Base-by-base conservation (phyloP, 2,797 vertebrate genomes). In the Odontamblyopus rebecca region DNA sequence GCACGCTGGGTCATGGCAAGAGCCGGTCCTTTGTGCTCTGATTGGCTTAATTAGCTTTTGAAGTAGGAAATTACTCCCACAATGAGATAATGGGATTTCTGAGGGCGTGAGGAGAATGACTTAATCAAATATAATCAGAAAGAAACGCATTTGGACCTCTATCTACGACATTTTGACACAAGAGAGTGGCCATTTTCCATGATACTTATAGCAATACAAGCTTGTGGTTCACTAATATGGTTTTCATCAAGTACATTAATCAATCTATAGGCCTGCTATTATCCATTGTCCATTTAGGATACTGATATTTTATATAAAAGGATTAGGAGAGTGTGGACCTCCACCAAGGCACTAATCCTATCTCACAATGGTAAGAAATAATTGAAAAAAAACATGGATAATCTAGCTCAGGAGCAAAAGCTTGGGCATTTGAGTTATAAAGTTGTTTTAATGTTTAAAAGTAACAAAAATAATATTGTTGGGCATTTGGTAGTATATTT, bases 31-130 rank as follows among this genome's bases (percentile, higher is more conserved):
- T 90, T 90, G 87, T 89, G 81, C 86, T 87, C 81, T 92, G 91
- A 92, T 92, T 92, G 89, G 76, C 78, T 89, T 92, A 92, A 93
- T 93, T 90, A 91, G 84, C 85, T 88, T 89, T 86, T 91, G 88
- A 90, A 93, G 92, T 89, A 89, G 89, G 80, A 92, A 92, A 92
- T 92, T 89, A 91, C 81, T 85, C 86, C 82, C 88, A 90, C 84
- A 89, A 76, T 82, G 83, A 91, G 85, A 90, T 86, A 70, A 83
- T 89, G 80, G 87, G 85, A 89, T 90, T 90, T 87, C 82, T 88
- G 82, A 86, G 86, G 82, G 88, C 84, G 87, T 85, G 84, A 90
- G 82, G 78, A 88, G 87, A 90, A 90, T 82, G 84, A 88, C 76
- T 89, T 90, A 89, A 91, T 91, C 89, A 93, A 86, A 91, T 85